Percentiles rank a stretch among this genome's conserved stretches.
Conservation (phyloP, 2,888 invertebrate genomes). For the Dastarcus helophoroides region DNA sequence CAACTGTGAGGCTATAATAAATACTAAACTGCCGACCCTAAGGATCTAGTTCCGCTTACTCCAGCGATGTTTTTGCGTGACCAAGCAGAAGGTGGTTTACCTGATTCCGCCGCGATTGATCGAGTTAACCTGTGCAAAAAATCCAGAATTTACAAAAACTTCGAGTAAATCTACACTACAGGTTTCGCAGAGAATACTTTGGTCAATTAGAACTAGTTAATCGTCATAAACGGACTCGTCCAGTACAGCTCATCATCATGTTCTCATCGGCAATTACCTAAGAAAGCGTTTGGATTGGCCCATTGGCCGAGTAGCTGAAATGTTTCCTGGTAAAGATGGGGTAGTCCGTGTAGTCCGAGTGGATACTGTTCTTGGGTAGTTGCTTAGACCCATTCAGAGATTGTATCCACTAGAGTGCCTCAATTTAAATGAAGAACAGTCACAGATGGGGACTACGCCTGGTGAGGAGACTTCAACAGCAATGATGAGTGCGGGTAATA, state of each 20-base stretch:
- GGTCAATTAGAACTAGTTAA: conserved; percentile 8
- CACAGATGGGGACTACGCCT: no score
- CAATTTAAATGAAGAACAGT: no score
- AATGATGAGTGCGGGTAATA: no score
- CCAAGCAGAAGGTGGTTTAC: conserved; percentile 12
- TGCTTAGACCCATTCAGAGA: conserved; percentile 11
- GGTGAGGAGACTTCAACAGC: no score
- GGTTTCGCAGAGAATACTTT: conserved; percentile 19
- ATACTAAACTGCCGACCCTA: conserved; percentile 7
- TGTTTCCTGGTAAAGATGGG: conserved; percentile 12
- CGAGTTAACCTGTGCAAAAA: conserved; percentile 7
- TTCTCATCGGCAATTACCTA: conserved; percentile 12
- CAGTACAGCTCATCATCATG: conserved; percentile 6
- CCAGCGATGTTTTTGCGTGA: conserved; percentile 18
- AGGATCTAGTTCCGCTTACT: conserved; percentile 14
- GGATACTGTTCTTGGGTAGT: conserved; percentile 7
- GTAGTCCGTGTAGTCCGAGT: conserved; percentile 11
- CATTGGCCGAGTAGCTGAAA: conserved; percentile 10
- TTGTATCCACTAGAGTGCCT: conserved; percentile 21
- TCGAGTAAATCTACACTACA: conserved; percentile 10
- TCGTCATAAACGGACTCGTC: background rate
- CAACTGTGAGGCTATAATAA: conserved; percentile 9
- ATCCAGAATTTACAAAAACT: conserved; percentile 13
- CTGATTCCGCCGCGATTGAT: conserved; percentile 9
- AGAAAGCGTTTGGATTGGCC: conserved; percentile 16